These are phyloP conservation scores for Neoaliturus tenellus DNA, from an alignment of 2,888 invertebrate genomes.

Conservation along the genomic window DNA sequence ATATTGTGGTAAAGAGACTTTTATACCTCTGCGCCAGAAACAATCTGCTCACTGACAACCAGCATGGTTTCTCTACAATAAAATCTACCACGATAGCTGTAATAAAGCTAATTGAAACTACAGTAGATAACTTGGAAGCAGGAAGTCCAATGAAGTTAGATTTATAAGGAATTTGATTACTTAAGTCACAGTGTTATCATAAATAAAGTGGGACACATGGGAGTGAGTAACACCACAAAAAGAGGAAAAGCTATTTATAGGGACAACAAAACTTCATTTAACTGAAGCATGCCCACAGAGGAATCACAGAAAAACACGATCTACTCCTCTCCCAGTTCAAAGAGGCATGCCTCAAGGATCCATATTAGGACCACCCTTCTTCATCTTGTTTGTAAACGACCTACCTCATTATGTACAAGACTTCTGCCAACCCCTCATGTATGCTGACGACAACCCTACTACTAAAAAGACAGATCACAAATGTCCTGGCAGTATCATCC, in stretches of 20 bases:
- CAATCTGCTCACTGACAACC: background rate
- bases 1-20: background rate
- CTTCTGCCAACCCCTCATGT: no score
- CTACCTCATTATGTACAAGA: no score
- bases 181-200: background rate
- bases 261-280: no score
- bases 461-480: background rate
- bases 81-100: constrained; percentile 6
- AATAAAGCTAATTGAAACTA: constrained; percentile 20
- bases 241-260: no score
- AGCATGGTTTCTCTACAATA: background rate
- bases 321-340: no score
- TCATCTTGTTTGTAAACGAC: no score
- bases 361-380: no score
- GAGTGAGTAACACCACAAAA: no score
- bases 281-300: background rate
- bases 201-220: no score
- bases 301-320: no score
- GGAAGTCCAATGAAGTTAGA: background rate
- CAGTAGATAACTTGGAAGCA: constrained; percentile 11
- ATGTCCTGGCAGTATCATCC: constrained; percentile 17
- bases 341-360: no score
- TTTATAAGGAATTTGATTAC: background rate
- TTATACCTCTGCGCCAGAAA: constrained; percentile 3
- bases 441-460: background rate